Conservation (phyloP, 2,888 invertebrate species). For the Erynnis tages region DNA sequence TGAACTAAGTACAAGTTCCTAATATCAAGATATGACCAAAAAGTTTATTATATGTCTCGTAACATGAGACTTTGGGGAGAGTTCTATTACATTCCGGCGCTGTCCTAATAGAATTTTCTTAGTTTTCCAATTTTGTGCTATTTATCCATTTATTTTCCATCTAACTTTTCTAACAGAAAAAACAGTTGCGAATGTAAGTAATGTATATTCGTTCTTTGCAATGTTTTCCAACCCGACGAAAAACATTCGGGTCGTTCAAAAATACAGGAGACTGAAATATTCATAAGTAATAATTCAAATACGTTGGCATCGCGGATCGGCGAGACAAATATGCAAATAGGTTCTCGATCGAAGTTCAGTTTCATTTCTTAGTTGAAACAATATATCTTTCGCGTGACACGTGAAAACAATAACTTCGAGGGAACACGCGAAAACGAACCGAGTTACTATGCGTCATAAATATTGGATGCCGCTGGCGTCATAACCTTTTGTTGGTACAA, state of each 20-base stretch:
- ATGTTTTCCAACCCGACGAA: not conserved
- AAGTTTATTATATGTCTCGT: not conserved
- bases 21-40: not conserved
- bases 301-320: conserved; percentile 17
- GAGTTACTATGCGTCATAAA: conserved; percentile 37
- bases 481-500: conserved; percentile 15
- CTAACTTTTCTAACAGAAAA: conserved; percentile 25
- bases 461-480: conserved; percentile 23
- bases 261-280: conserved; percentile 17
- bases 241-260: not conserved
- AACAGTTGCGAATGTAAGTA: conserved; percentile 6
- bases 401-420: conserved; percentile 65
- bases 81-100: not conserved
- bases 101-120: conserved; percentile 16
- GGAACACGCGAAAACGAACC: conserved; percentile 53
- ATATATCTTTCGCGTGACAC: conserved; percentile 60
- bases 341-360: conserved; percentile 37
- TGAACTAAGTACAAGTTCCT: no score
- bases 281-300: conserved; percentile 31
- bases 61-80: not conserved
- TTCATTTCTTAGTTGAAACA: conserved; percentile 51
- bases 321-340: conserved; percentile 30
- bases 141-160: conserved; percentile 24
- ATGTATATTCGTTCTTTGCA: conserved; percentile 1
- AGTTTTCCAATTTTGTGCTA: conserved; percentile 20